phyloP scores from a whole-genome alignment of 2,797 vertebrate genomes.

The Hemitrygon akajei region DNA sequence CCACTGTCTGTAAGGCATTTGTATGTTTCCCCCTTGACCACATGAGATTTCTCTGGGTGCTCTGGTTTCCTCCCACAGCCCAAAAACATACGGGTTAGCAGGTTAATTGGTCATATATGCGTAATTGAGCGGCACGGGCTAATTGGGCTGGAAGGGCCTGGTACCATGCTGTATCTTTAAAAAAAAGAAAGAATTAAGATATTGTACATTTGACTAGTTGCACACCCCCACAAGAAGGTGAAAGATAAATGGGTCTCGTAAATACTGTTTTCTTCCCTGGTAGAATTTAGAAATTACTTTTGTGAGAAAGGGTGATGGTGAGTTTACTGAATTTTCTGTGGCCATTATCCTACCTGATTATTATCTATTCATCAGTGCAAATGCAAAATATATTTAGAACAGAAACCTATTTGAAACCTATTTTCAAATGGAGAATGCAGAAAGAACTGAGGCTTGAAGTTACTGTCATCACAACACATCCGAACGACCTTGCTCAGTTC shows the following conservation, averaged over 20 bases:
- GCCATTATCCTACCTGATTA: neutral
- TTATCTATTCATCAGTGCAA: neutral
- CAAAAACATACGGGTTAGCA: too few relatives aligned
- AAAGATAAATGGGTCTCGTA: neutral
- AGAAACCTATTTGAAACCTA: neutral
- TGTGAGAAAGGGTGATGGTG: neutral
- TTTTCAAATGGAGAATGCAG: neutral
- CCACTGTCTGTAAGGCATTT: too few relatives aligned
- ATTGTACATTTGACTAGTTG: neutral
- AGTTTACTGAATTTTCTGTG: neutral
- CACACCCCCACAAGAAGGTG: neutral
- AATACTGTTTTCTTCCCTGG: neutral
- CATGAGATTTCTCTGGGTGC: too few relatives aligned
- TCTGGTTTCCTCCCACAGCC: too few relatives aligned
- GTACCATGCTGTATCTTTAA: neutral
- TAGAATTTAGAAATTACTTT: neutral
- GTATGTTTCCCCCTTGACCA: too few relatives aligned
- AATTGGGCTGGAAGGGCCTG: too few relatives aligned
- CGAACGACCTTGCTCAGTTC: neutral
- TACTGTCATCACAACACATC: neutral
- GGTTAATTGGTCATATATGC: too few relatives aligned
- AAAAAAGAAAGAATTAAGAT: neutral
- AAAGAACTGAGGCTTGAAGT: neutral
- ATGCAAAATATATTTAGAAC: slow-evolving; percentile 12
- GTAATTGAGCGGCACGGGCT: too few relatives aligned